Evolutionary conservation across 2,113 vertebrate genomes (phyloP).

Genomic region (Varanus salvator): DNA sequence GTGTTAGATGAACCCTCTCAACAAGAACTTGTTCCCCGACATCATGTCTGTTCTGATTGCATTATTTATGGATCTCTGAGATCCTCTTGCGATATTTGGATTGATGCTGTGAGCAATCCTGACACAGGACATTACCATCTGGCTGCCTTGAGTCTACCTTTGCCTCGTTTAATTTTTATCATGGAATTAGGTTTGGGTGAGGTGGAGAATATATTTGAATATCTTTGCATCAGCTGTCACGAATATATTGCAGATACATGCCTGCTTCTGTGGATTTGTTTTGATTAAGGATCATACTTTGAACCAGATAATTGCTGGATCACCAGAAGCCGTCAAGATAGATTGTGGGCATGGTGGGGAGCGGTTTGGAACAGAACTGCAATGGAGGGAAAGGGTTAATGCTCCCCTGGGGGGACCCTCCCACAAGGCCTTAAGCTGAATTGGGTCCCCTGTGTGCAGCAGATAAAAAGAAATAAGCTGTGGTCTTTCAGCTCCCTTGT

Average conservation of each 20-base stretch:
- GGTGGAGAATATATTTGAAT: neutral
- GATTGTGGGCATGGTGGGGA: no score
- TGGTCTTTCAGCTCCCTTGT: no score
- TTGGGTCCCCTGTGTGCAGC: no score
- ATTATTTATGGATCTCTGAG: neutral
- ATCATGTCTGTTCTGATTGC: neutral
- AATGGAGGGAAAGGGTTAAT: no score
- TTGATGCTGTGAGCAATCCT: neutral
- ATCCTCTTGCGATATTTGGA: neutral
- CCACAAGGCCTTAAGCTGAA: no score
- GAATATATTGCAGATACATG: neutral
- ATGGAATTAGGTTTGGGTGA: neutral
- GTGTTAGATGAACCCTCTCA: neutral
- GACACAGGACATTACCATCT: neutral
- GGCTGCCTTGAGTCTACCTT: neutral
- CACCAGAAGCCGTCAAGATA: neutral
- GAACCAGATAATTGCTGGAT: neutral
- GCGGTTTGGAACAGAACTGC: no score
- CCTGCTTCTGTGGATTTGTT: neutral
- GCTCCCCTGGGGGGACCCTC: no score
- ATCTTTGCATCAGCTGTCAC: neutral
- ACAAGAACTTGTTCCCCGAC: neutral
- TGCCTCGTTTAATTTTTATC: neutral
- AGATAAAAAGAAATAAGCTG: no score
- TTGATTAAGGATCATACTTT: neutral